A percentile compares a stretch with the other conserved stretches of the same genome.
These are phyloP conservation scores for Sebastes schlegelii DNA, from an alignment of 2,113 vertebrate genomes.

Conservation along the genomic window DNA sequence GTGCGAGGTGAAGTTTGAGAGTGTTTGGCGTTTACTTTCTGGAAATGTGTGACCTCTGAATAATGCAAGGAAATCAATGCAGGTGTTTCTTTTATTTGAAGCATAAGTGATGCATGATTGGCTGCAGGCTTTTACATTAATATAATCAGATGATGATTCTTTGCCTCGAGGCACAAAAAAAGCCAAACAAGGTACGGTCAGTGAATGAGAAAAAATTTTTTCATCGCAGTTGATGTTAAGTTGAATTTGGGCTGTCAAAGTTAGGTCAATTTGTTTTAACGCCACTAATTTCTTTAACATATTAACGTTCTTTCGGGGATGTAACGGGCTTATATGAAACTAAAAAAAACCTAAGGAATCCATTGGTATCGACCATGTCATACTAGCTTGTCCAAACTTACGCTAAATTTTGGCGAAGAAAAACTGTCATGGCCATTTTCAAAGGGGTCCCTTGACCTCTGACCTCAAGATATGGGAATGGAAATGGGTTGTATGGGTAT, in stretches of 20 bases:
- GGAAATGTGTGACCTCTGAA: constrained; percentile 22
- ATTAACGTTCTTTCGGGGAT: too few species aligned
- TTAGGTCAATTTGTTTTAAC: too few species aligned
- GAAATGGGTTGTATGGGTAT: too few species aligned
- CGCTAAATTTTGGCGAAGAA: too few species aligned
- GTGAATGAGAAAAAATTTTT: neutral
- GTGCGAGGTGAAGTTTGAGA: constrained; percentile 1
- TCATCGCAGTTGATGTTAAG: neutral
- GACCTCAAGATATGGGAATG: too few species aligned
- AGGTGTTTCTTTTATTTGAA: constrained; percentile 6
- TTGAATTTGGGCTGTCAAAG: neutral
- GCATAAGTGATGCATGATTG: neutral
- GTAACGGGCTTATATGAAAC: too few species aligned
- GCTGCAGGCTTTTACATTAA: neutral
- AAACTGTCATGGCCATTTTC: too few species aligned
- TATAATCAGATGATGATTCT: constrained; percentile 11
- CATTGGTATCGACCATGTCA: too few species aligned
- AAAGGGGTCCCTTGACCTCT: too few species aligned
- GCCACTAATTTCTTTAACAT: too few species aligned
- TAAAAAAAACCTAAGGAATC: too few species aligned
- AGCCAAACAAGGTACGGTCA: neutral
- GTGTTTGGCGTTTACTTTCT: neutral
- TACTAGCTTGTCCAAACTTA: too few species aligned
- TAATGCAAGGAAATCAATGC: neutral
- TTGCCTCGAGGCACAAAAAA: neutral